Conservation (phyloP, 2,888 invertebrate species). For the Agriopis aurantiaria region DNA sequence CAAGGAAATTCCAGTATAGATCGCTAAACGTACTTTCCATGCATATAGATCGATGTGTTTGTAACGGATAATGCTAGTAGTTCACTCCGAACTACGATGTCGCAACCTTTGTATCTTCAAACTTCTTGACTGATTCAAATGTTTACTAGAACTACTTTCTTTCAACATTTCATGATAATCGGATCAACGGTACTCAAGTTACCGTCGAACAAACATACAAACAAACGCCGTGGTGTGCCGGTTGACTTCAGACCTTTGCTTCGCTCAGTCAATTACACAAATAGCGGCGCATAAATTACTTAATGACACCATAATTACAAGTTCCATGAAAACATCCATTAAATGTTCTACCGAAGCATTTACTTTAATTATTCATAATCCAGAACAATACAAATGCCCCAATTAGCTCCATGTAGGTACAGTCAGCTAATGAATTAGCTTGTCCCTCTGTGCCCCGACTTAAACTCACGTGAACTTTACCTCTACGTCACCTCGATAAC, state of each 20-base stretch:
- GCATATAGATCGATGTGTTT: too few relatives aligned
- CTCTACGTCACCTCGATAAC: background rate
- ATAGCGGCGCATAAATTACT: background rate
- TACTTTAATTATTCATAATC: constrained; percentile 17
- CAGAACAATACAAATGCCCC: constrained; percentile 14
- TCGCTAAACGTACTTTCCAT: too few relatives aligned
- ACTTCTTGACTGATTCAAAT: too few relatives aligned
- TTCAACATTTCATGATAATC: too few relatives aligned
- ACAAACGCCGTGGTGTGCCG: too few relatives aligned
- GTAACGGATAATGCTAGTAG: too few relatives aligned
- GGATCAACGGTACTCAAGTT: too few relatives aligned
- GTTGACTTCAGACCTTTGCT: background rate
- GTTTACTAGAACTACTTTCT: too few relatives aligned
- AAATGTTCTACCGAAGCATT: background rate
- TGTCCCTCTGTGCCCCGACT: constrained; percentile 12
- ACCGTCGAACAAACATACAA: too few relatives aligned
- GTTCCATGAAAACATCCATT: constrained; percentile 1
- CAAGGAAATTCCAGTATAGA: too few relatives aligned
- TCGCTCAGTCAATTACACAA: background rate
- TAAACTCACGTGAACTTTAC: constrained; percentile 12
- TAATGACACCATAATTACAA: background rate
- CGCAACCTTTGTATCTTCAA: too few relatives aligned
- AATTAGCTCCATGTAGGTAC: constrained; percentile 6
- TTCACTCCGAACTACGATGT: too few relatives aligned
- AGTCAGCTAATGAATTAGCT: constrained; percentile 23